These are phyloP conservation scores for Aphidoletes aphidimyza DNA, from an alignment of 2,888 invertebrate genomes.

Conservation along the genomic window DNA sequence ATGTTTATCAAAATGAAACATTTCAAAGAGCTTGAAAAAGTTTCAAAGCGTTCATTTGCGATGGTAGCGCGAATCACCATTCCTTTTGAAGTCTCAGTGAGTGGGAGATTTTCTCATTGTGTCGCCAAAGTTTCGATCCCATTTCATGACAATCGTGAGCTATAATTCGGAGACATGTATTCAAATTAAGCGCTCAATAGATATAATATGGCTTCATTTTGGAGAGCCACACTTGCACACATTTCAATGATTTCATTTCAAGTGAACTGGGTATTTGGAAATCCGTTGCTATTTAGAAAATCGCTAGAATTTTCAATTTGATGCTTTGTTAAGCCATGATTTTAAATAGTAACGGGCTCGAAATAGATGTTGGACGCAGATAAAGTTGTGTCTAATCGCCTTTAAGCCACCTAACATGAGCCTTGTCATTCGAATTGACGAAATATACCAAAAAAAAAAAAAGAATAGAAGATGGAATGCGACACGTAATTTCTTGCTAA, in stretches of 20 bases:
- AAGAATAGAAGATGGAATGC: background rate
- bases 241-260: background rate
- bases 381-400: constrained; percentile 13
- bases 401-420: constrained; percentile 4
- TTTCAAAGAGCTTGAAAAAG: constrained; percentile 6
- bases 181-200: background rate
- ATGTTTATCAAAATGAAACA: background rate
- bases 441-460: background rate
- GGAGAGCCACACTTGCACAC: too few species aligned
- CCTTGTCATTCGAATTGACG: too few species aligned
- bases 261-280: background rate
- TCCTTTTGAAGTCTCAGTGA: constrained; percentile 6
- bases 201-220: background rate
- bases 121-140: constrained; percentile 33
- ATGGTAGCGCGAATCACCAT: background rate
- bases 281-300: background rate
- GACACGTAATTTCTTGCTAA: background rate
- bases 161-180: background rate
- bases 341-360: background rate
- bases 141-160: background rate
- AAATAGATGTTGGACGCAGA: background rate
- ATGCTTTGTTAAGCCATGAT: background rate
- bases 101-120: too few species aligned
- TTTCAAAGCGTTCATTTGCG: background rate
- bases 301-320: background rate